phyloP scores from a whole-genome alignment of 2,113 vertebrate genomes.

The Laticauda laticaudata region DNA sequence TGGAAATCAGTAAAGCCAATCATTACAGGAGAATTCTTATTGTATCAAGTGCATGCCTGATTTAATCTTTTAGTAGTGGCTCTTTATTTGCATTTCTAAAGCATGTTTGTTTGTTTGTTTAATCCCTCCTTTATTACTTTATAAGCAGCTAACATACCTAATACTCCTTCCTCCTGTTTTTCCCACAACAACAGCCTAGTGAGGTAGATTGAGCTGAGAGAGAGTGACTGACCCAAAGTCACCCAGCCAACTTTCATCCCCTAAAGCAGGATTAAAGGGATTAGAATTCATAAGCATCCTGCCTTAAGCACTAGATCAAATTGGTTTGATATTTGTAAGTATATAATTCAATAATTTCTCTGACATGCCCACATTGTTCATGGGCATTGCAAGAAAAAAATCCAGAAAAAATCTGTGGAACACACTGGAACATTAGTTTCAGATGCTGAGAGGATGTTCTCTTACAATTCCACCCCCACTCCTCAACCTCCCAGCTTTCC shows the following conservation, averaged over 20 bases:
- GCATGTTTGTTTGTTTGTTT: background rate
- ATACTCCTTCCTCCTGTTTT: background rate
- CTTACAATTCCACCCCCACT: background rate
- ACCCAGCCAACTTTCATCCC: background rate
- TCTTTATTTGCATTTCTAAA: conserved; percentile 9
- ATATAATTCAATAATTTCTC: conserved; percentile 3
- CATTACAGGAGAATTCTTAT: background rate
- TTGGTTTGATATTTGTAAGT: background rate
- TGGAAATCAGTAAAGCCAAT: background rate
- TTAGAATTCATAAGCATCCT: background rate
- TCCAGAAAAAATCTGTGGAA: conserved; percentile 21
- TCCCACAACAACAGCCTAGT: background rate
- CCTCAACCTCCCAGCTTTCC: background rate
- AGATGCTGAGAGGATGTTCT: conserved; percentile 41
- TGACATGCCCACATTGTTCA: conserved; percentile 3
- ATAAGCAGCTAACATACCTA: background rate
- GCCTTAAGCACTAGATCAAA: background rate
- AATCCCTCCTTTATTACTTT: background rate
- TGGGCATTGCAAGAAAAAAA: conserved; percentile 1
- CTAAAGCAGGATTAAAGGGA: background rate
- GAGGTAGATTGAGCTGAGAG: background rate
- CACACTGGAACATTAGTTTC: conserved; percentile 43
- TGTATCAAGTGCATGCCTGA: background rate
- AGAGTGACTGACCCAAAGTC: background rate
- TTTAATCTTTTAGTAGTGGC: background rate